Evolutionary conservation across 37 sponge, comb jelly and placozoan species (phyloP).

Genomic region (Haliclona indistincta): DNA sequence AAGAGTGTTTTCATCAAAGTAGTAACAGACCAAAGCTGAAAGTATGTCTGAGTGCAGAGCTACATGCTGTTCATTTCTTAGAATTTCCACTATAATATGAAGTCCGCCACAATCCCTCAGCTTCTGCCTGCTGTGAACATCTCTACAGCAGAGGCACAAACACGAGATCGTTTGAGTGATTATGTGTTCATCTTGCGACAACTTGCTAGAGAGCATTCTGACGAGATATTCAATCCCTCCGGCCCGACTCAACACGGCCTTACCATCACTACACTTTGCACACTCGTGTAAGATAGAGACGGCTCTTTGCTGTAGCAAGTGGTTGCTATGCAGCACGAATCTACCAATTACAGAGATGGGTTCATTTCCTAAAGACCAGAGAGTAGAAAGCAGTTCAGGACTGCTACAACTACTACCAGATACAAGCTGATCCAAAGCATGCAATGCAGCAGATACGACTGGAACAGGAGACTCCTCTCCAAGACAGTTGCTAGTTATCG

Average conservation of each 20-base stretch:
- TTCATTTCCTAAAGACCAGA: constrained; percentile 18
- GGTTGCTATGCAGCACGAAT: background rate
- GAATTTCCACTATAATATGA: constrained; percentile 35
- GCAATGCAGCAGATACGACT: constrained; percentile 2
- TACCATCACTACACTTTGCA: constrained; percentile 33
- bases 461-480: constrained; percentile 10
- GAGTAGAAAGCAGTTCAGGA: constrained; percentile 10
- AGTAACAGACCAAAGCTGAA: constrained; percentile 65
- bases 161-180: constrained; percentile 1
- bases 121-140: constrained; percentile 53
- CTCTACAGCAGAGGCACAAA: constrained; percentile 48
- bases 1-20: constrained; percentile 72
- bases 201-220: background rate
- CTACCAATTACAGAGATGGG: constrained; percentile 17
- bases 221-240: constrained; percentile 58
- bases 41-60: constrained; percentile 42
- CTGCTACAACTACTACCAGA: background rate
- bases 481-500: constrained; percentile 28
- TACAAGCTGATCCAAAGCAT: constrained; percentile 28
- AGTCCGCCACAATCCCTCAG: constrained; percentile 62
- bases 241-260: constrained; percentile 38
- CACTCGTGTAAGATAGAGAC: constrained; percentile 16
- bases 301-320: background rate
- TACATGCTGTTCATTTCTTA: constrained; percentile 1
- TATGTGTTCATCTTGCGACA: background rate